Percentiles rank a stretch among this genome's conserved stretches.
phyloP scores from a whole-genome alignment of 2,888 invertebrate species.

The Tholera decimalis region DNA sequence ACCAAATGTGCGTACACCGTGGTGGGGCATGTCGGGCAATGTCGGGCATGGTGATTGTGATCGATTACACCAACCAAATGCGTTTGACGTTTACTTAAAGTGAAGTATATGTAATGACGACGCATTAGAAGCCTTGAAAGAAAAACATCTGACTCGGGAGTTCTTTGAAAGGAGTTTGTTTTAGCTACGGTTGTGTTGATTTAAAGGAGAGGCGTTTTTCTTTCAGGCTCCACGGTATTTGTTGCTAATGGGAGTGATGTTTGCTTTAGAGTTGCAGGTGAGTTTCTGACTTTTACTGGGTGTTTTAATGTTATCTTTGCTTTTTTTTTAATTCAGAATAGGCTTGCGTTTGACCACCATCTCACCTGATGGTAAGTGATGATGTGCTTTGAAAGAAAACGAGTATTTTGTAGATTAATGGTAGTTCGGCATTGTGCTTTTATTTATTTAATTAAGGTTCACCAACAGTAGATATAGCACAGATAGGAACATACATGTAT shows the following conservation, averaged over 20 bases:
- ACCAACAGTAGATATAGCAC: no score
- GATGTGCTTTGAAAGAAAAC: no score
- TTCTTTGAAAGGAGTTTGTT: conserved; percentile 45
- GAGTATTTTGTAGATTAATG: no score
- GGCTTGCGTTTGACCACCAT: no score
- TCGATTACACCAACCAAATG: conserved; percentile 67
- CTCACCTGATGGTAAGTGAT: no score
- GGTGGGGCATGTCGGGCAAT: conserved; percentile 63
- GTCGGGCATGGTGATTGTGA: conserved; percentile 76
- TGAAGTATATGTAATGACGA: conserved; percentile 60
- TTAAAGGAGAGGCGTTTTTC: conserved; percentile 29
- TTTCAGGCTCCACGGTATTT: conserved; percentile 25
- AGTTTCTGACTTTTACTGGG: background rate
- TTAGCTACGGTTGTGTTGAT: conserved; percentile 51
- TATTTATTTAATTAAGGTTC: no score
- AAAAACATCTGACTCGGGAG: conserved; percentile 44
- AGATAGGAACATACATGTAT: no score
- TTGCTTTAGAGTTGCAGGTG: conserved; percentile 25
- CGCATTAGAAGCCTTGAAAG: conserved; percentile 43
- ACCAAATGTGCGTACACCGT: conserved; percentile 73
- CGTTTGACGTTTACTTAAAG: conserved; percentile 65
- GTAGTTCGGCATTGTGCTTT: no score
- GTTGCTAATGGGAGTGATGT: conserved; percentile 41
- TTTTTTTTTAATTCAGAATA: no score
- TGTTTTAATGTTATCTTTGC: background rate